Conservation (phyloP, 2,797 vertebrate species). For the Hydrocynus forskahlii region DNA sequence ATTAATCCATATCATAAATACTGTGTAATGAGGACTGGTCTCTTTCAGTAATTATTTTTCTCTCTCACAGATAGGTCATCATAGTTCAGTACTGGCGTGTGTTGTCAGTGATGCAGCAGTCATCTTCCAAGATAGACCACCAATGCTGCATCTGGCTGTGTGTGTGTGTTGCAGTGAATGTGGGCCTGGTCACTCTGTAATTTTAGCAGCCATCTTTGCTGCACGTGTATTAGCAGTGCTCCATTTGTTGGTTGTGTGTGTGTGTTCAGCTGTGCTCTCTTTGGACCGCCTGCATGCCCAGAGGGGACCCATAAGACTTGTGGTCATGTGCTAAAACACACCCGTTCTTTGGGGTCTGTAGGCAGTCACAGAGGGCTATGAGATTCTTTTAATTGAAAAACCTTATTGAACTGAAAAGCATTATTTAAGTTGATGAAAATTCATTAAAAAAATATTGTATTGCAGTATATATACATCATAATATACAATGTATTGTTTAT, state of each 20-base stretch:
- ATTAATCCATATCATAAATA: no score
- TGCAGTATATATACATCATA: no score
- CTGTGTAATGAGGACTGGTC: no score
- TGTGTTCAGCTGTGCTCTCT: conserved; percentile 17
- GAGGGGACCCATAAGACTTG: neutral
- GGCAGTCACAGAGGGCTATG: neutral
- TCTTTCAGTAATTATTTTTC: no score
- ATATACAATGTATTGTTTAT: no score
- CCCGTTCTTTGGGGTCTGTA: neutral
- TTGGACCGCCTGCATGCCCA: neutral
- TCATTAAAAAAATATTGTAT: no score
- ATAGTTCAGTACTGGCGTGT: neutral
- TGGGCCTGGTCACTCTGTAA: conserved; percentile 37
- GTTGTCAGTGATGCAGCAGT: conserved; percentile 1
- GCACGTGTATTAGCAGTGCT: conserved; percentile 10
- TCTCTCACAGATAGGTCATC: neutral
- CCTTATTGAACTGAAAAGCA: no score
- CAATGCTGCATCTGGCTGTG: neutral
- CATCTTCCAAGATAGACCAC: conserved; percentile 8
- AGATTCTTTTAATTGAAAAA: no score
- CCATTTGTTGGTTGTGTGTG: conserved; percentile 19
- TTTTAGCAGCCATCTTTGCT: conserved; percentile 37
- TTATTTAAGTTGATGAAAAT: no score
- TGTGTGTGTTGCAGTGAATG: conserved; percentile 10
- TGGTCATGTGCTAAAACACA: neutral